Percentiles rank a stretch among this genome's conserved stretches.
These are phyloP conservation scores for Malurus cyaneus DNA, from an alignment of 2,113 vertebrate species.

Conservation along the genomic window DNA sequence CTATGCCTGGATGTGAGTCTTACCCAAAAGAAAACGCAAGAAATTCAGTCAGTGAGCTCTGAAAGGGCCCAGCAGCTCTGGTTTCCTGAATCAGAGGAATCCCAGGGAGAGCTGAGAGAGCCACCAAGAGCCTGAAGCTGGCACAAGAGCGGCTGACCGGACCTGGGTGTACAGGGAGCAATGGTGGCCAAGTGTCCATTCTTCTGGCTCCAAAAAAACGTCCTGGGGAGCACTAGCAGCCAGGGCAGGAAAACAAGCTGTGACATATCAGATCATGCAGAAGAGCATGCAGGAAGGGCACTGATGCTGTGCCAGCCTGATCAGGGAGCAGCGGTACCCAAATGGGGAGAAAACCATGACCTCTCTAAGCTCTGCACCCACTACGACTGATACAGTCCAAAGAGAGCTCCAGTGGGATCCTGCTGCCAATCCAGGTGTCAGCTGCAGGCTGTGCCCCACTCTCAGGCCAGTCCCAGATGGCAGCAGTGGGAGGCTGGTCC, in stretches of 20 bases:
- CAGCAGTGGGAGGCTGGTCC: neutral
- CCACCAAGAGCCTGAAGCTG: neutral
- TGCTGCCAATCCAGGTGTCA: neutral
- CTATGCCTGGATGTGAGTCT: constrained; percentile 54
- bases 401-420: neutral
- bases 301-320: neutral
- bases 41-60: neutral
- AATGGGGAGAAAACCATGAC: neutral
- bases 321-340: neutral
- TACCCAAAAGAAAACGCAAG: neutral
- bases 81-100: neutral
- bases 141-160: accelerated
- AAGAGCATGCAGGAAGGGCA: neutral
- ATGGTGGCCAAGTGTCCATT: too few species aligned
- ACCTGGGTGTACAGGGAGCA: neutral
- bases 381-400: neutral
- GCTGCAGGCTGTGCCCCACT: neutral
- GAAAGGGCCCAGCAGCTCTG: neutral
- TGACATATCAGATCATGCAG: neutral
- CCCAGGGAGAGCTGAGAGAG: neutral
- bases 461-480: neutral
- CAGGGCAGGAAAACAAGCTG: neutral
- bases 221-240: neutral
- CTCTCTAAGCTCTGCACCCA: neutral
- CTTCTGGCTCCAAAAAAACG: neutral